Evolutionary conservation across 2,888 invertebrate genomes (phyloP), one percentile per base, ranked within the genome.

Genomic region (Morpho achilles): DNA sequence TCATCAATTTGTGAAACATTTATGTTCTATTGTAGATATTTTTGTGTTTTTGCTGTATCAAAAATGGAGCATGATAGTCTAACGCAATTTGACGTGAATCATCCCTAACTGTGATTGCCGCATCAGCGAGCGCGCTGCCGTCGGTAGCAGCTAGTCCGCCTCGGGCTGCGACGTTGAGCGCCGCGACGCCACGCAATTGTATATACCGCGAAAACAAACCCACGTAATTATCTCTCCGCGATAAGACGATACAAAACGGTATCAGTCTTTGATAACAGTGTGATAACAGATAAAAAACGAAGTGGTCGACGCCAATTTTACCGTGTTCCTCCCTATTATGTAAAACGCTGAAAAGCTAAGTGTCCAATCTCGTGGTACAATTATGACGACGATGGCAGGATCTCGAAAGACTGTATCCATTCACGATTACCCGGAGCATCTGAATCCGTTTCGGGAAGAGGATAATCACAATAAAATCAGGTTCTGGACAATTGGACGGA

Each of bases 391-490:
- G 60, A 80, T 81, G 80, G 83, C 88, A 64, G 80, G 76, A 65
- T 74, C 87, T 58, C 87, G 92, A 68, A 91, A 92, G 77, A 80
- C 88, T 45, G 69, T 88, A 66, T 93, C 94, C 52, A 92, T 94
- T 69, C 91, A 94, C 76, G 93, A 95, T 78, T 95, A 95, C 79
- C 95, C 95, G 50, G 95, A 95, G 74, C 94, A 95, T 77, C 87
- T 95, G 65, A 95, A 95, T 82, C 95, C 95, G 23, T 95, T 95
- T 79, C 92, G 92, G 65, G 95, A 95, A 69, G 94, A 93, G 56
- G 92, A 93, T 66, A 92, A 93, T 75, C 93, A 93, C 73, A 93
- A 91, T 72, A 92, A 92, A 71, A 87, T 93, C 63, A 79, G 92
- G 56, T 93, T 93, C 77, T 93, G 93, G 93, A 91, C 91, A 22